Conservation (phyloP, 92 coral and sea anemone genomes). For the Porites evermanni region DNA sequence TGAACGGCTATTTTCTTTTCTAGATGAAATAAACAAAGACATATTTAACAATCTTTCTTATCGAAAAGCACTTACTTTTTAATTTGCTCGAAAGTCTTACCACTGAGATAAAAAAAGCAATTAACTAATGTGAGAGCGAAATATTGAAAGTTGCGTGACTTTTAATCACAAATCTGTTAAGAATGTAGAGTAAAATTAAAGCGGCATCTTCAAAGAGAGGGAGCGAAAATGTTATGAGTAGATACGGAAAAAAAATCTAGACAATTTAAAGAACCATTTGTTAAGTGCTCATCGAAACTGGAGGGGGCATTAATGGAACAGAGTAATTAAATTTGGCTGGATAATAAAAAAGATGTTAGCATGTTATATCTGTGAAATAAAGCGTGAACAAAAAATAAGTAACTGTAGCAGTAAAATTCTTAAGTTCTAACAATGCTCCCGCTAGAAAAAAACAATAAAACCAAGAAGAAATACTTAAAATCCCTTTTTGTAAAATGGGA, state of each 20-base stretch:
- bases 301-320: slow-evolving; percentile 17
- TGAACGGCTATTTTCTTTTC: not conserved
- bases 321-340: slow-evolving; percentile 19
- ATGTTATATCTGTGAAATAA: slow-evolving; percentile 14
- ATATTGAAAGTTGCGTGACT: not conserved
- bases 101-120: not conserved
- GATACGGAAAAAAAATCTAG: not conserved
- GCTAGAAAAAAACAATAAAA: too few species aligned
- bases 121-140: not conserved
- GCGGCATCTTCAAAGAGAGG: slow-evolving; percentile 31
- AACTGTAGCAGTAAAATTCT: not conserved
- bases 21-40: not conserved
- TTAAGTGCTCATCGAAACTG: slow-evolving; percentile 24
- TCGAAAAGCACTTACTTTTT: not conserved
- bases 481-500: too few species aligned
- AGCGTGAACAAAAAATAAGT: not conserved
- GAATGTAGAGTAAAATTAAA: not conserved
- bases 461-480: too few species aligned
- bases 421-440: not conserved
- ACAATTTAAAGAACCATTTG: slow-evolving; percentile 3
- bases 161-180: slow-evolving; percentile 15
- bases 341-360: not conserved
- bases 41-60: not conserved
- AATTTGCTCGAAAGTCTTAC: slow-evolving; percentile 5
- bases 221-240: not conserved